Base-by-base conservation (phyloP, 2,797 vertebrate species). In the Falco rusticolus region DNA sequence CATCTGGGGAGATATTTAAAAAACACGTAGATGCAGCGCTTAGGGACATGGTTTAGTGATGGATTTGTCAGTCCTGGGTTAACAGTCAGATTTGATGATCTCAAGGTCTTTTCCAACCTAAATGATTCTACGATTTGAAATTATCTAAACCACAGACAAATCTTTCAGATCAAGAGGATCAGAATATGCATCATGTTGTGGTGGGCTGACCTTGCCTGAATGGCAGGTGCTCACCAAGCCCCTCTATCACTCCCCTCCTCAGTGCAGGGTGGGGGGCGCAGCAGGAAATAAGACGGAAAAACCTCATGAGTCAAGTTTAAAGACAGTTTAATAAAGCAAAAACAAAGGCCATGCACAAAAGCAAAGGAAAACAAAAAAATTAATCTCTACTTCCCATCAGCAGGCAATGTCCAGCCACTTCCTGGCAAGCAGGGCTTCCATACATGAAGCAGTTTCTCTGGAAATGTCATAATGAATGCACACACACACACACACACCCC, bases 401-500 rank as follows among this genome's bases (percentile, higher is more conserved):
- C 21, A 56, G 48, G 15, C 2, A 8, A 33, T 33, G 34, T 43
- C 21, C 6, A 26, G 18, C 13, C 57, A 8, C 57, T 69, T 75
- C 5, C 6, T 5, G 3, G 41, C 26, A 76, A 69, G 31, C 1
- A 69, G 15, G 31, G 8, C 5, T 31, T 75, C 47, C 41, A 39
- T 29, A 41, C 3, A 2, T 2, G 4, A 19, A 37, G 9, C 5
- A 1, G 17, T 34, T 61, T n/a, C 31, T 56, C 57, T 1, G 3
- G 64, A 63, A 60, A 57, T 1, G 1, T 15, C 6, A 0, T 34
- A 43, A 59, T 3, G 6, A 43, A 72, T 43, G 5, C 6, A 34
- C 37, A 37, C 37, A 10, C 37, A 9, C 34, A 9, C 34, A 34
- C 10, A 13, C 11, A 3, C 39, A 10, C 39, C 9, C 16, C 11